Percentiles rank a stretch among this genome's conserved stretches.
These are phyloP conservation scores for Cryptoblepharus egeriae DNA, from an alignment of 2,797 vertebrate species.

Conservation along the genomic window DNA sequence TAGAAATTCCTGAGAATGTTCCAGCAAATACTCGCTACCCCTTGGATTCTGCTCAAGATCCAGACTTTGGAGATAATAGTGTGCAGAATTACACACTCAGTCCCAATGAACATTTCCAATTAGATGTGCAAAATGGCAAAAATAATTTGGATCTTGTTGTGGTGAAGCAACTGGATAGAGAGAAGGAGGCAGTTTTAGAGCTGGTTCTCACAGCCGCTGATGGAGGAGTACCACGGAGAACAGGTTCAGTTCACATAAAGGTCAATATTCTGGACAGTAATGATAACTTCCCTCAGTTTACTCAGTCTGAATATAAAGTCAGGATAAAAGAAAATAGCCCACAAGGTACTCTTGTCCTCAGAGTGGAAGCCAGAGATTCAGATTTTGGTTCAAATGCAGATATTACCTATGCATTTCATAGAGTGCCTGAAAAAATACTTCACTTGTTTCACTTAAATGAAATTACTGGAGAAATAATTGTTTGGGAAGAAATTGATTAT, in stretches of 20 bases:
- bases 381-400: background rate
- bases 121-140: constrained; percentile 57
- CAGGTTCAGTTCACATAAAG: constrained; percentile 47
- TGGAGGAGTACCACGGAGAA: constrained; percentile 64
- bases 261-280: constrained; percentile 1
- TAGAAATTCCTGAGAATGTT: constrained; percentile 75
- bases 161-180: constrained; percentile 51
- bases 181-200: constrained; percentile 71
- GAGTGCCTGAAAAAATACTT: constrained; percentile 54
- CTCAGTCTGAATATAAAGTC: background rate
- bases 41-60: constrained; percentile 76
- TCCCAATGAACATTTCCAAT: constrained; percentile 64
- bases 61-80: constrained; percentile 65
- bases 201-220: constrained; percentile 78
- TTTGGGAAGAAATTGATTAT: constrained; percentile 60
- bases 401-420: constrained; percentile 61
- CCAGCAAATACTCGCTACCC: constrained; percentile 72
- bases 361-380: constrained; percentile 18
- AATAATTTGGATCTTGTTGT: constrained; percentile 67
- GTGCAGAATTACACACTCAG: constrained; percentile 68
- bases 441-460: constrained; percentile 56
- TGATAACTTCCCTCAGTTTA: constrained; percentile 3
- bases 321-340: constrained; percentile 5
- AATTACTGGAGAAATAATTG: constrained; percentile 29
- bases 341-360: background rate